These are phyloP conservation scores for Arothron firmamentum DNA, from an alignment of 2,113 vertebrate species.

Conservation along the genomic window DNA sequence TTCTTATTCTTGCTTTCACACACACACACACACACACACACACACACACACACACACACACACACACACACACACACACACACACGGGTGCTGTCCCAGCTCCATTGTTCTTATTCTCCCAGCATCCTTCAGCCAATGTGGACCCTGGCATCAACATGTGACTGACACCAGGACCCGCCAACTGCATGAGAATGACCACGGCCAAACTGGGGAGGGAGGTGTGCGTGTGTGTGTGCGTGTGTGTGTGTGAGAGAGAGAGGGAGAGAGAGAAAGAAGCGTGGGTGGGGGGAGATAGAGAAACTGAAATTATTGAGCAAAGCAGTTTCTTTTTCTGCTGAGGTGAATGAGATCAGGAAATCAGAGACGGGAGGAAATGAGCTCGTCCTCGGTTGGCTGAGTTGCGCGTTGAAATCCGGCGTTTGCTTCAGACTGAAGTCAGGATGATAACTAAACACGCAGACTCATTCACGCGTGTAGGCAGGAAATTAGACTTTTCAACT, in stretches of 20 bases:
- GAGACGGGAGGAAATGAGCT: constrained; percentile 5
- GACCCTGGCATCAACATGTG: constrained; percentile 26
- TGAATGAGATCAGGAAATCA: background rate
- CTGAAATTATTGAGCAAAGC: background rate
- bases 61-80: background rate
- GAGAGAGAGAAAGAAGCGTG: background rate
- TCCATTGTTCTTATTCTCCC: constrained; percentile 12
- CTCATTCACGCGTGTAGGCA: too few species aligned
- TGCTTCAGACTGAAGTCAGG: constrained; percentile 4
- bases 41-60: background rate
- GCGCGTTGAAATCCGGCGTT: too few species aligned
- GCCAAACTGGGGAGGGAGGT: background rate
- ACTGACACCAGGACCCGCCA: constrained; percentile 20
- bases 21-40: background rate
- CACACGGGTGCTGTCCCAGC: background rate
- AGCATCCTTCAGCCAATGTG: constrained; percentile 13
- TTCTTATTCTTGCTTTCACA: background rate
- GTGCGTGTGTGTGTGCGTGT: background rate
- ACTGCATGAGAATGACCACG: background rate
- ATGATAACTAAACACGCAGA: background rate
- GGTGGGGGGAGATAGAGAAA: background rate
- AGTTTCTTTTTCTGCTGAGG: background rate
- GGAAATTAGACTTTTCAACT: too few species aligned
- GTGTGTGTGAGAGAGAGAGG: background rate
- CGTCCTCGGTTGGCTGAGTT: too few species aligned